These are phyloP conservation scores for Saxidomus purpurata DNA, from an alignment of 1,140 invertebrate species.

Conservation along the genomic window DNA sequence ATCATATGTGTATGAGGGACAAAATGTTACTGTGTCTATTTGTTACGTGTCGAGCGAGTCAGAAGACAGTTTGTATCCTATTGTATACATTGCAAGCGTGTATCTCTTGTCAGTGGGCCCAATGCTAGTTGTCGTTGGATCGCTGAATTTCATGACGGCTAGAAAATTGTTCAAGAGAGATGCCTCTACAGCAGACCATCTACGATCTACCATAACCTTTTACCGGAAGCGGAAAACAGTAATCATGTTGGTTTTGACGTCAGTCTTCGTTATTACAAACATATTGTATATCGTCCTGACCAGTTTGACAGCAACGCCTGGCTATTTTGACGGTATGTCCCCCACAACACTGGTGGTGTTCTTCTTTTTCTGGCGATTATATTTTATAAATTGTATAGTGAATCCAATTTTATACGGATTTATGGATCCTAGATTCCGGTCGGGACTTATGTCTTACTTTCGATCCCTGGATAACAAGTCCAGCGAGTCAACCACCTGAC, in stretches of 20 bases:
- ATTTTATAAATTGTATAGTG: slow-evolving; percentile 26
- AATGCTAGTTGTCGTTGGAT: not conserved
- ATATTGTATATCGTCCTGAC: not conserved
- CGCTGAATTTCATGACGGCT: slow-evolving; percentile 25
- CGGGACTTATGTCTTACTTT: not conserved
- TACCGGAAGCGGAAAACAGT: not conserved
- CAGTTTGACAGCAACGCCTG: not conserved
- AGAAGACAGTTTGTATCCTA: slow-evolving; percentile 6
- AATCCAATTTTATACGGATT: slow-evolving; percentile 45
- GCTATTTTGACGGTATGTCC: not conserved
- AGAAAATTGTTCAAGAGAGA: not conserved
- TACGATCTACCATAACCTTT: not conserved
- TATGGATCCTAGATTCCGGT: slow-evolving; percentile 19
- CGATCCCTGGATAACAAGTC: no score
- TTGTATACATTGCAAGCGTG: slow-evolving; percentile 21
- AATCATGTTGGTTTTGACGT: slow-evolving; percentile 29
- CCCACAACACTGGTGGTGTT: not conserved
- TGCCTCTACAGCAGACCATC: not conserved
- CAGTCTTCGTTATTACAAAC: not conserved
- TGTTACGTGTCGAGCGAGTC: slow-evolving; percentile 39
- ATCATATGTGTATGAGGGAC: not conserved
- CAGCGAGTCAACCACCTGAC: no score
- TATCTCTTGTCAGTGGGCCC: slow-evolving; percentile 16
- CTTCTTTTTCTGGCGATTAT: slow-evolving; percentile 46
- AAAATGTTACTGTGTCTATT: slow-evolving; percentile 12